phyloP scores from a whole-genome alignment of 2,888 invertebrate species.

The Tanytarsus gracilentus region DNA sequence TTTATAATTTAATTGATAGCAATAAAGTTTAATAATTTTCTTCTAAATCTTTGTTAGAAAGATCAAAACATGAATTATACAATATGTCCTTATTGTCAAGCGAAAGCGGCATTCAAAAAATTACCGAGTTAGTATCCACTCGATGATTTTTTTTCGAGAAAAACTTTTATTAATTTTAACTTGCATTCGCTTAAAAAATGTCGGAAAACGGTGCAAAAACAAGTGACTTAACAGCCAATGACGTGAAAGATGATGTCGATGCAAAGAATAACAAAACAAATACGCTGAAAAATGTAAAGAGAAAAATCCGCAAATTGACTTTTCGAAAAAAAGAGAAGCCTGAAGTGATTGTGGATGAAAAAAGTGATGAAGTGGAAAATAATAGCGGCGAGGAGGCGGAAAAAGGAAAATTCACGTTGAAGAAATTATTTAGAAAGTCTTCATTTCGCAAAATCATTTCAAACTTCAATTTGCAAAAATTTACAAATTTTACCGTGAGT shows the following conservation, averaged over 20 bases:
- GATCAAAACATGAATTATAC: no score
- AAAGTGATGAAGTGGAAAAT: not conserved
- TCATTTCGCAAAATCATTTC: slow-evolving; percentile 22
- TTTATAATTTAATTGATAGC: no score
- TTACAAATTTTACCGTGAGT: slow-evolving; percentile 29
- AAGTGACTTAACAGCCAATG: not conserved
- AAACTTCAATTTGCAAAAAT: slow-evolving; percentile 2
- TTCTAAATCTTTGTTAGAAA: no score
- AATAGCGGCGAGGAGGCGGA: not conserved
- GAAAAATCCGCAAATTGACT: slow-evolving; percentile 22
- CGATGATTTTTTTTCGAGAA: no score
- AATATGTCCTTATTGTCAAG: no score
- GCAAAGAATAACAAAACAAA: slow-evolving; percentile 2
- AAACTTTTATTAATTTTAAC: no score
- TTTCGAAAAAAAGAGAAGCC: slow-evolving; percentile 8
- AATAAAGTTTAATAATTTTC: no score
- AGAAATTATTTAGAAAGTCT: slow-evolving; percentile 22
- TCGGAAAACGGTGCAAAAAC: not conserved
- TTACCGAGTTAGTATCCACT: no score
- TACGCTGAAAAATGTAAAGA: slow-evolving; percentile 21
- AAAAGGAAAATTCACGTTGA: slow-evolving; percentile 12
- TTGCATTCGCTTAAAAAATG: not conserved
- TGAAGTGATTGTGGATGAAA: slow-evolving; percentile 2
- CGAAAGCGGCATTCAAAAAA: no score
- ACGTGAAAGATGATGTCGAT: not conserved